Conservation (phyloP, 2,113 vertebrate genomes). For the Eudyptes chrysolophus region DNA sequence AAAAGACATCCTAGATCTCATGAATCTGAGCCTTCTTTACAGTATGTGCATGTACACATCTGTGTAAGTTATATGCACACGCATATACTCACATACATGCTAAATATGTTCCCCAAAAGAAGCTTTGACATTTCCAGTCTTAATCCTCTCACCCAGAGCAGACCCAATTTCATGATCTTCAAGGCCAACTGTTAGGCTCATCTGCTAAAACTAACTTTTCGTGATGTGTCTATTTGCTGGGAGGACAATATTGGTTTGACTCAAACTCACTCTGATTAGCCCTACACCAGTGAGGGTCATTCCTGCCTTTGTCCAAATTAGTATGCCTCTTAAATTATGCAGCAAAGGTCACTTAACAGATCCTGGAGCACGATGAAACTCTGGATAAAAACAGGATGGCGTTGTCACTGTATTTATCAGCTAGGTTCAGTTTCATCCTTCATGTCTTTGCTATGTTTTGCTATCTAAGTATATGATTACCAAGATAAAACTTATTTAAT, state of each 20-base stretch:
- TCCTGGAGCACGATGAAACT: background rate
- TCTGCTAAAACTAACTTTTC: background rate
- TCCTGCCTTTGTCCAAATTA: background rate
- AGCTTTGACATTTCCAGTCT: background rate
- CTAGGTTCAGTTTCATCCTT: background rate
- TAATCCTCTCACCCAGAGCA: background rate
- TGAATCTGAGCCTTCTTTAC: background rate
- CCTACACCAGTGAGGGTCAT: background rate
- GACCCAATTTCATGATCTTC: background rate
- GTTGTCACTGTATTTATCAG: background rate
- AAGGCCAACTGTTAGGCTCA: background rate
- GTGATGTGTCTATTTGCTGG: background rate
- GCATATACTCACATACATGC: background rate
- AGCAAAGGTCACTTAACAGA: constrained; percentile 4
- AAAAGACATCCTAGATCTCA: background rate
- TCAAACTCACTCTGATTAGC: background rate
- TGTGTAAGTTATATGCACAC: background rate
- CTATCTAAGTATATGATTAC: background rate
- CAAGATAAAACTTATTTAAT: background rate
- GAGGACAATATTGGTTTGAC: background rate
- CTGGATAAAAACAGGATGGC: background rate
- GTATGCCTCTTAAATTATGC: background rate
- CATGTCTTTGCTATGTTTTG: background rate
- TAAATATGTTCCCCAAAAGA: background rate
- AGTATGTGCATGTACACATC: no score